A percentile compares a stretch with the other conserved stretches of the same genome.
Conservation (phyloP, 2,113 vertebrate genomes). For the Caloenas nicobarica region DNA sequence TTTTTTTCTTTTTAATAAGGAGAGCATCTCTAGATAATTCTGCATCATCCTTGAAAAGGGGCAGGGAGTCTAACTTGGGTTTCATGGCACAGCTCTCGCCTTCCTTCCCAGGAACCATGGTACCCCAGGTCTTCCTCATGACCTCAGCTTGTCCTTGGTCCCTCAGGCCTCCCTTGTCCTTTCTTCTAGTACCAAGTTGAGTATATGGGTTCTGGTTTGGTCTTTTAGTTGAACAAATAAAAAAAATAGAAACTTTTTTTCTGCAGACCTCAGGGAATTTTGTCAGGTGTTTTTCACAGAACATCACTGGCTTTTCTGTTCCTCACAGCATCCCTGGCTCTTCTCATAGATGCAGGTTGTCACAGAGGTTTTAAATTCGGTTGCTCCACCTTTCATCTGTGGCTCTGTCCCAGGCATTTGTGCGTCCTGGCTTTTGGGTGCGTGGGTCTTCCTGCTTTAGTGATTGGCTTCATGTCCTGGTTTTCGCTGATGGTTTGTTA, state of each 20-base stretch:
- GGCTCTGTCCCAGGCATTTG: background rate
- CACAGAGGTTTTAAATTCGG: background rate
- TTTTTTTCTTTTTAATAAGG: slow-evolving; percentile 24
- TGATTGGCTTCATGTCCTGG: background rate
- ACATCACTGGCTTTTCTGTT: background rate
- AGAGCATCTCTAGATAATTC: background rate
- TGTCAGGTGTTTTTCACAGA: background rate
- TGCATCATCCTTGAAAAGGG: background rate
- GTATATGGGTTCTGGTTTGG: background rate
- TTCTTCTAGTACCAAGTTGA: background rate
- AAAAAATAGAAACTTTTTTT: background rate
- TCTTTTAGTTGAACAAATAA: background rate
- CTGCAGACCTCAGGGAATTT: background rate
- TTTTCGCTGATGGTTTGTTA: background rate
- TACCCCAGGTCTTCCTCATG: background rate
- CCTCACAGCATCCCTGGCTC: background rate
- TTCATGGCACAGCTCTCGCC: background rate
- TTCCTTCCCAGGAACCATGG: background rate
- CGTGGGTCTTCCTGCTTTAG: background rate
- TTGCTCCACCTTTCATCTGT: background rate
- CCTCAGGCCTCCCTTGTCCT: background rate
- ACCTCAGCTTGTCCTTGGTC: background rate
- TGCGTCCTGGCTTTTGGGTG: background rate
- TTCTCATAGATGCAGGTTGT: background rate
- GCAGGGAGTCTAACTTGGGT: background rate